phyloP scores from a whole-genome alignment of 30 jellyfish, hydroid and myxozoan genomes.

The Phacellophora camtschatica region DNA sequence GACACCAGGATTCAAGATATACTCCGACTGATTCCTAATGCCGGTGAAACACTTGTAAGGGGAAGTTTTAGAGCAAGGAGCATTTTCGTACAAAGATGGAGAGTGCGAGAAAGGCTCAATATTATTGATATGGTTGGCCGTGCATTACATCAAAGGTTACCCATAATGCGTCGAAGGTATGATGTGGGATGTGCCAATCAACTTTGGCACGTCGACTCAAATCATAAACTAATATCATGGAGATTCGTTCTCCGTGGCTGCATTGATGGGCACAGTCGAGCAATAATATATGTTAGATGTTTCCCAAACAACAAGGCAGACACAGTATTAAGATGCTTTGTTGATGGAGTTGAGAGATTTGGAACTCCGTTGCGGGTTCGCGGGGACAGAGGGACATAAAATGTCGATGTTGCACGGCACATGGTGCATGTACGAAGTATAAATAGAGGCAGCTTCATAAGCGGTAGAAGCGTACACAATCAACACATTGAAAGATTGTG shows the following conservation, averaged over 20 bases:
- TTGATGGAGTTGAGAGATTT: constrained; percentile 4
- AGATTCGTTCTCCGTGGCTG: constrained; percentile 46
- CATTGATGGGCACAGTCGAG: constrained; percentile 42
- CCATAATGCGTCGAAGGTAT: constrained; percentile 33
- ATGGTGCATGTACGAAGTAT: constrained; percentile 22
- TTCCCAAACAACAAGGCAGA: constrained; percentile 16
- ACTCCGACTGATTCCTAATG: background rate
- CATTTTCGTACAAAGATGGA: background rate
- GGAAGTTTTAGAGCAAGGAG: background rate
- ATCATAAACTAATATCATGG: constrained; percentile 42
- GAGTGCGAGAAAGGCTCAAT: constrained; percentile 4
- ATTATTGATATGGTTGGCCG: background rate
- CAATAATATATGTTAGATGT: background rate
- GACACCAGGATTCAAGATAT: too few species aligned
- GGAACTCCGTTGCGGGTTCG: constrained; percentile 54
- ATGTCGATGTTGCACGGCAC: constrained; percentile 28
- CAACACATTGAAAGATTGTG: constrained; percentile 42
- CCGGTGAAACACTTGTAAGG: background rate
- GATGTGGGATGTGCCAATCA: constrained; percentile 15
- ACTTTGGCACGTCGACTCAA: constrained; percentile 37
- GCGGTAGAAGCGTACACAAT: constrained; percentile 51
- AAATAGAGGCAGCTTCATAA: constrained; percentile 47
- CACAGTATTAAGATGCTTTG: constrained; percentile 24
- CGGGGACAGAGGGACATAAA: constrained; percentile 51
- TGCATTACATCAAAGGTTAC: background rate